Base-by-base conservation (phyloP, 2,113 vertebrate genomes). In the Microtus pennsylvanicus region DNA sequence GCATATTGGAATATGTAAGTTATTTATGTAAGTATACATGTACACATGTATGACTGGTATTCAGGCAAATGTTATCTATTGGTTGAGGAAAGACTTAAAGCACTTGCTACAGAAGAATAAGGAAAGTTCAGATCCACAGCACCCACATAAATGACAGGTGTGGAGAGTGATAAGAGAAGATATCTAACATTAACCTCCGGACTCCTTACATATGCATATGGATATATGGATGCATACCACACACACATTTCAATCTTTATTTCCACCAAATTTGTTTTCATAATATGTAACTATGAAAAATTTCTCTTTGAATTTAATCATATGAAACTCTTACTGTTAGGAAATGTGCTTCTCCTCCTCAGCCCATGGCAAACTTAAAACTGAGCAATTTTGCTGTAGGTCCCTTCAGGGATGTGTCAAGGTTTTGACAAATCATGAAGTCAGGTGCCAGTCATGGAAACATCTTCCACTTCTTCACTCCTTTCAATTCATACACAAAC, bases 271-370 rank as follows among this genome's bases (percentile, higher is more conserved):
- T 42, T 65, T 85, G 14, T 42, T 45, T 65, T 30, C 7, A 45
- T 65, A 85, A 2, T 30, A 14, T 30, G 12, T 63, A 42, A 63
- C n/a, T 42, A 42, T 42, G 81, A 63, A 38, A 83, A 42, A 63
- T 87, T 87, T 70, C 42, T 90, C 70, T 38, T 50, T 13, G 26
- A 42, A 93, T 72, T 58, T 89, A 65, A 87, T 0, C n/a, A 74
- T 24, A 0, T n/a, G 30, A 77, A 76, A 1, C 38, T 1, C 14
- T 61, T 10, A 0, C 52, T 69, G 28, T 1, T 35, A 28, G 9
- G 30, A 89, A 95, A 35, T 7, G 63, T 63, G 7, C n/a, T 65
- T 82, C 35, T 89, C n/a, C 70, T 45, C 5, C 67, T 5, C 50
- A 2, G 3, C n/a, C 8, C 24, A 4, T 72, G 28, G 30, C 47